Base-by-base conservation (phyloP, 1,140 invertebrate genomes). In the Phocides pigmalion region DNA sequence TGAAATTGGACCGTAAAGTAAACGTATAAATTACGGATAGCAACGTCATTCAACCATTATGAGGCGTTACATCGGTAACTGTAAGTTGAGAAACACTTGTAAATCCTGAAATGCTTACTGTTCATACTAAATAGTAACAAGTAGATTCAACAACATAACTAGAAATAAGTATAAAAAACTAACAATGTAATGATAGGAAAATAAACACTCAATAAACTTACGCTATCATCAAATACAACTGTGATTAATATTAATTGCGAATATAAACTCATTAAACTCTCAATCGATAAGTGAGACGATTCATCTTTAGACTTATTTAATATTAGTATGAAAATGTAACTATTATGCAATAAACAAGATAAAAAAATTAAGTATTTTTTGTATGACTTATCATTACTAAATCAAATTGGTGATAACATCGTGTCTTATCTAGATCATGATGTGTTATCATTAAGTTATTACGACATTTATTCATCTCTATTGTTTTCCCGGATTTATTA, bases 11-110 rank as follows among this genome's bases (percentile, higher is more conserved):
- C 50, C 58, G 69, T 67, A 69, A 58, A 56, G 66, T 74, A 72
- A 66, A 69, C 63, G 77, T 67, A 83, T 86, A 81, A 70, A 84
- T 86, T 84, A 79, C 35, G 75, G 79, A 61, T 66, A 54, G 22
- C 51, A 20, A 68, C 58, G 65, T 62, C 49, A 64, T 49, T 54
- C 11, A 53, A 64, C 39, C 51, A 39, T 42, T 19, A 42, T 53
- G 25, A 46, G 11, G 51, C 4, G 35, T 19, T 59, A 37, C n/a
- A n/a, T n/a, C n/a, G n/a, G n/a, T n/a, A n/a, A n/a, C 49, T 53
- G 22, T 63, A 39, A 25, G 20, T 56, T 56, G 53, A 14, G 53
- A 42, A 56, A 56, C 17, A 37, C 14, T 49, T 22, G 12, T 14
- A n/a, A 25, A 12, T 56, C 39, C 37, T 25, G 35, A 4, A 14